Evolutionary conservation across 1,140 invertebrate genomes (phyloP).

Genomic region (Drosophila simulans): DNA sequence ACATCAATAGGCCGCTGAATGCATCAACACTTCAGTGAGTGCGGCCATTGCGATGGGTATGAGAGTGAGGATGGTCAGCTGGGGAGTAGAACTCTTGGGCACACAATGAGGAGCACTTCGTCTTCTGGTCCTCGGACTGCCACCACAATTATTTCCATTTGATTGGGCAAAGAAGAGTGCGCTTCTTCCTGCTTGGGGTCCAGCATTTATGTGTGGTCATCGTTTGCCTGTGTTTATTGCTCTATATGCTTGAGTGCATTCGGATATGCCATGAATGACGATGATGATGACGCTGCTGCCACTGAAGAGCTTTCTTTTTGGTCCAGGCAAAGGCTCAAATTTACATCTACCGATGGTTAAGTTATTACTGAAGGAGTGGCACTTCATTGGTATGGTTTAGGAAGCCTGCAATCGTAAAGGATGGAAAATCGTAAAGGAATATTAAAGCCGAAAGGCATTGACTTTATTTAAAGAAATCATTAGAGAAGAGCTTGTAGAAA

Average conservation of each 20-base stretch:
- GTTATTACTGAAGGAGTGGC: background rate
- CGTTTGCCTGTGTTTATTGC: conserved; percentile 71
- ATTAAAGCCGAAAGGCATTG: background rate
- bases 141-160: conserved; percentile 81
- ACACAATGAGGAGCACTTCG: conserved; percentile 67
- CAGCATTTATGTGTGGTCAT: conserved; percentile 66
- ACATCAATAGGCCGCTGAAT: conserved; percentile 69
- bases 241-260: conserved; percentile 78
- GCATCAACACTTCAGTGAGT: conserved; percentile 80
- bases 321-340: conserved; percentile 14
- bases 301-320: conserved; percentile 38
- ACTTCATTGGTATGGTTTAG: conserved; percentile 1
- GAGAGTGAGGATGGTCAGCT: conserved; percentile 27
- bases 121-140: conserved; percentile 54
- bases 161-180: conserved; percentile 79
- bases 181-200: conserved; percentile 58
- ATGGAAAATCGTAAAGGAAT: background rate
- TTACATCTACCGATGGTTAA: conserved; percentile 19
- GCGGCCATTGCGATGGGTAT: conserved; percentile 19
- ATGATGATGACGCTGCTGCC: conserved; percentile 22
- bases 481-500: background rate
- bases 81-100: conserved; percentile 17
- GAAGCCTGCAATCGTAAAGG: too few species aligned
- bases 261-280: conserved; percentile 48
- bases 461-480: background rate